Evolutionary conservation across 2,113 vertebrate genomes (phyloP), one percentile per base, ranked within the genome.

Genomic region (Mellivora capensis): DNA sequence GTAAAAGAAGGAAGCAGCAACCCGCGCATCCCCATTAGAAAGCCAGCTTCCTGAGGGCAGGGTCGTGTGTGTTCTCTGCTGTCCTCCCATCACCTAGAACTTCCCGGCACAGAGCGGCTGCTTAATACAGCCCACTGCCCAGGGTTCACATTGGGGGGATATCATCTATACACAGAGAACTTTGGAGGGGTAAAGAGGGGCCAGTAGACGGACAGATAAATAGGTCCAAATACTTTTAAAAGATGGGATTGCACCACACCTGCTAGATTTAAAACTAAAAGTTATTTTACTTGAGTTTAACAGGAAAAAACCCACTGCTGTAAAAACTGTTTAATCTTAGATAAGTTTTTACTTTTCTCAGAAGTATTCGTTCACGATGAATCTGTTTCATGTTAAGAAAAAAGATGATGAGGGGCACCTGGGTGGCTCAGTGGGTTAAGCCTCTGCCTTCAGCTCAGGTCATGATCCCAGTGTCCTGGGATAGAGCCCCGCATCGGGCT

Each of bases 351-450:
- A 29, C 14, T 74, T 94, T 92, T 42, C 29, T 72, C 25, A 84
- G 76, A 90, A 62, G 57, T 77, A n/a, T n/a, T 85, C 27, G 25
- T 95, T 97, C 44, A 77, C 89, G 52, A 89, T 71, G 74, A 59
- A 87, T 93, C 80, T 93, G 52, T 94, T 37, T 39, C 77, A 52
- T 7, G 14, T 59, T 72, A 79, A 94, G 67, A 67, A 83, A 94
- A 79, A 76, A 79, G 21, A 71, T 25, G 27, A 76, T 7, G 29
- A 5, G 20, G 49, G 54, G 54, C 54, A 6, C 54, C 54, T 57
- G 54, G 54, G 54, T 57, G 54, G 54, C 54, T 57, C 54, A 57
- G 54, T 57, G 18, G 54, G 18, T 57, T 57, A n/a, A n/a, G n/a
- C n/a, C n/a, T n/a, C n/a, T n/a, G 42, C 42, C 42, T 42, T 42